A percentile compares a stretch with the other conserved stretches of the same genome.
Evolutionary conservation across 2,888 invertebrate species (phyloP).

Genomic region (Parasteatoda lunata): DNA sequence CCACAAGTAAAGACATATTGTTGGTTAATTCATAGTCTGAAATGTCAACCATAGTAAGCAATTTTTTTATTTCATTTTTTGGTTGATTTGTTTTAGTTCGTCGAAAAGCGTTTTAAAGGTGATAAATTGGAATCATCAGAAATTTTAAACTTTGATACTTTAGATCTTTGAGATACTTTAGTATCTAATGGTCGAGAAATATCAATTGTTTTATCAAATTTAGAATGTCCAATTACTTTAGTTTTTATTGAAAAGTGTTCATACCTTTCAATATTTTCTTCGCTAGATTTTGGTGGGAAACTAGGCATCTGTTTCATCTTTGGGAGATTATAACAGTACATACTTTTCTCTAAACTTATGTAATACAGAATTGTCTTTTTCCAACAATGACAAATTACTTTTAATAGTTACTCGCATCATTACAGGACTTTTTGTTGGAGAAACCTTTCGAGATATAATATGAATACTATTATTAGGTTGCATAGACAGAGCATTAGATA

Average conservation of each 20-base stretch:
- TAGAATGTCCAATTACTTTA: neutral
- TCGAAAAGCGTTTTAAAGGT: conserved; percentile 21
- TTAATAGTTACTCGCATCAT: conserved; percentile 31
- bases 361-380: neutral
- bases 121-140: neutral
- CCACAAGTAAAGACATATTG: too few species aligned
- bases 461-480: neutral
- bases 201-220: neutral
- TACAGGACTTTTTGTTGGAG: conserved; percentile 42
- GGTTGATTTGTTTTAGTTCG: neutral
- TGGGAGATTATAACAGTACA: neutral
- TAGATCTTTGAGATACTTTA: conserved; percentile 10
- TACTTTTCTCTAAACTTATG: conserved; percentile 37
- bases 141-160: conserved; percentile 29
- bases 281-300: neutral
- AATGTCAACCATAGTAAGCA: too few species aligned
- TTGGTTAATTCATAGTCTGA: too few species aligned
- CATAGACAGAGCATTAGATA: too few species aligned
- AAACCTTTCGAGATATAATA: conserved; percentile 32
- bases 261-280: neutral
- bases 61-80: neutral
- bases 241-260: neutral
- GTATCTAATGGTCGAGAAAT: neutral
- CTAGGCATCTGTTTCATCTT: neutral
- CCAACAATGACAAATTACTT: conserved; percentile 41